Evolutionary conservation across 2,888 invertebrate genomes (phyloP), one percentile per base, ranked within the genome.

Genomic region (Cryptocephalus moraei): DNA sequence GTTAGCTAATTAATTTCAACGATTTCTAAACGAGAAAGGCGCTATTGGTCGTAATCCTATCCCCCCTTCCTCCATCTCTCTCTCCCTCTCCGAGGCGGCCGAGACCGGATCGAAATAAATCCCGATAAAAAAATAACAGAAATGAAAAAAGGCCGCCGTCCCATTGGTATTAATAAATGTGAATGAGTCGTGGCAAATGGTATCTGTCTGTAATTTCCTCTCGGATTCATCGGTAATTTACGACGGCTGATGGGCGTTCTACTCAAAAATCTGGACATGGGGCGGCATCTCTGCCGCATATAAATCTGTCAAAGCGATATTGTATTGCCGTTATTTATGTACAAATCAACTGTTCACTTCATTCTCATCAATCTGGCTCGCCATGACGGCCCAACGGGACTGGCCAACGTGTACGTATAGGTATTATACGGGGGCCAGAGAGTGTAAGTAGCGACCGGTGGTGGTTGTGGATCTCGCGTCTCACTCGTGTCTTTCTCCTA

Each of bases 261-360:
- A 62, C 61, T 65, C 60, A 67, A 66, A 65, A 64, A 64, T 63
- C 61, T 63, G 64, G 66, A 65, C 66, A 63, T 60, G 64, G 66
- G 66, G 64, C 68, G 66, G 66, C 64, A 60, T 65, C 66, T 64
- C 60, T 63, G 59, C 62, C 60, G 62, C 62, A 57, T 65, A 70
- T 70, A 70, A 70, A 70, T 70, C 69, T 69, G 68, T 68, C 70
- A 66, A 61, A 61, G 60, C 63, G 67, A 67, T 69, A 70, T 69
- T 69, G 70, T 70, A 66, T 68, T 66, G 66, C 66, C 60, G 67
- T 70, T 68, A 70, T 70, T 70, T 70, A 70, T 70, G 68, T 67
- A 67, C 63, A 67, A 69, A 69, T 69, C 69, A 69, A 67, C 66
- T 65, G 66, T 65, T 63, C 66, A 67, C 66, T 65, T 65, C 64